Percentiles rank a stretch among this genome's conserved stretches.
Evolutionary conservation across 2,888 invertebrate species (phyloP).

Genomic region (Kuschelorhynchus macadamiae): DNA sequence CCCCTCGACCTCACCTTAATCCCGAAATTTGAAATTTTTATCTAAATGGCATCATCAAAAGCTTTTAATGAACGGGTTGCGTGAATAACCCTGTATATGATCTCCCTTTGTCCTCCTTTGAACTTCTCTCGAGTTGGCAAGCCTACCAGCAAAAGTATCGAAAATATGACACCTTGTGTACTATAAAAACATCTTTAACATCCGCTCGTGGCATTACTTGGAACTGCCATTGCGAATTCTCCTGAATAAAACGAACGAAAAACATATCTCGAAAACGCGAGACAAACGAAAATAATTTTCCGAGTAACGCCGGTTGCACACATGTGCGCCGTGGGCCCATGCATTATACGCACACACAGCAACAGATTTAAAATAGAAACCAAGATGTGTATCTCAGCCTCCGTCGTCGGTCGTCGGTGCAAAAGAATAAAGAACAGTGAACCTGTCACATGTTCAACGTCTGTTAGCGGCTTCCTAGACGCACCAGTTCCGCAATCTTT

Average conservation of each 20-base stretch:
- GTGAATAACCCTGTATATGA: too few species aligned
- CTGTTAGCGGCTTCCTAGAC: conserved; percentile 44
- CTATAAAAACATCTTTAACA: too few species aligned
- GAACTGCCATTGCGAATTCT: background rate
- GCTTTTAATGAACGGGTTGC: too few species aligned
- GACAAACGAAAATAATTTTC: conserved; percentile 37
- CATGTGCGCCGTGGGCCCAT: conserved; percentile 22
- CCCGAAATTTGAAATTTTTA: too few species aligned
- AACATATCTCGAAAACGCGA: background rate
- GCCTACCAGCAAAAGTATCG: too few species aligned
- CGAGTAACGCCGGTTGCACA: conserved; percentile 23
- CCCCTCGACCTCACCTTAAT: too few species aligned
- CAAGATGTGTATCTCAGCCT: conserved; percentile 26
- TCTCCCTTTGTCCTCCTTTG: too few species aligned
- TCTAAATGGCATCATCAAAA: too few species aligned
- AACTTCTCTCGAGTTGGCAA: too few species aligned
- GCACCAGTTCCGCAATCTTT: conserved; percentile 46
- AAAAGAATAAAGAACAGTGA: conserved; percentile 49
- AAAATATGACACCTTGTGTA: too few species aligned
- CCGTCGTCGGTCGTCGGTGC: conserved; percentile 8
- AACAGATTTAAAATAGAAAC: conserved; percentile 41
- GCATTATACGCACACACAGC: conserved; percentile 26
- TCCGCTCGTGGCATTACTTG: too few species aligned
- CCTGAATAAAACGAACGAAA: background rate
- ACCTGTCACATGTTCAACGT: conserved; percentile 48